phyloP scores from a whole-genome alignment of 2,888 invertebrate genomes.

The Napeogenes inachia region DNA sequence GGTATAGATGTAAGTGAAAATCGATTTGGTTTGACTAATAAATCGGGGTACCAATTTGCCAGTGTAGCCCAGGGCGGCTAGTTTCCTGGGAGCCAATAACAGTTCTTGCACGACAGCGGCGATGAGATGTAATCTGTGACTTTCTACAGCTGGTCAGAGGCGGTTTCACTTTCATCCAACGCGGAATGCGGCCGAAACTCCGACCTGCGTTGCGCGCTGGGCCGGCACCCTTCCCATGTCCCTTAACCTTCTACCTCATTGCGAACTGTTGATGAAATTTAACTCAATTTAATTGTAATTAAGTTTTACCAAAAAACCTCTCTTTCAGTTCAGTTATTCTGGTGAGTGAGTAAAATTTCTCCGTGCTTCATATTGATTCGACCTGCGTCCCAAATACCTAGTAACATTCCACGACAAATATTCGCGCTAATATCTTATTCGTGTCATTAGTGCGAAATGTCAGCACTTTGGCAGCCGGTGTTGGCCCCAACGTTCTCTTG shows the following conservation, averaged over 20 bases:
- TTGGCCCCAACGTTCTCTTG: constrained; percentile 51
- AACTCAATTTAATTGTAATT: too few species aligned
- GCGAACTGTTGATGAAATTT: constrained; percentile 10
- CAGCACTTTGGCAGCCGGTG: constrained; percentile 67
- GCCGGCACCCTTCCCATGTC: constrained; percentile 30
- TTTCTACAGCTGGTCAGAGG: constrained; percentile 72
- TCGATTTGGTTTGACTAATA: constrained; percentile 15
- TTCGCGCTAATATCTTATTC: constrained; percentile 75
- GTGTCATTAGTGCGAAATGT: constrained; percentile 77
- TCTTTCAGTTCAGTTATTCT: too few species aligned
- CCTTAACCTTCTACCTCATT: constrained; percentile 19
- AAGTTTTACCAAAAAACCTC: too few species aligned
- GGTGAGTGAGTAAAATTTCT: background rate
- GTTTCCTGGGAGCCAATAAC: constrained; percentile 69
- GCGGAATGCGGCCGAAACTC: constrained; percentile 75
- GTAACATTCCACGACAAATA: constrained; percentile 53
- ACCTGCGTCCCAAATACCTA: constrained; percentile 60
- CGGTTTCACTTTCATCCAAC: constrained; percentile 75
- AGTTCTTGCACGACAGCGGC: constrained; percentile 65
- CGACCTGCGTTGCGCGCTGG: constrained; percentile 42
- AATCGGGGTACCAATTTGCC: constrained; percentile 25
- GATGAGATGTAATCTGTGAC: constrained; percentile 70
- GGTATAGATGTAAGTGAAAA: constrained; percentile 1
- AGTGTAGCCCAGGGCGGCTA: constrained; percentile 56
- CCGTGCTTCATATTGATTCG: constrained; percentile 51